Conservation (phyloP, 2,113 vertebrate species). For the Tachysurus fulvidraco region DNA sequence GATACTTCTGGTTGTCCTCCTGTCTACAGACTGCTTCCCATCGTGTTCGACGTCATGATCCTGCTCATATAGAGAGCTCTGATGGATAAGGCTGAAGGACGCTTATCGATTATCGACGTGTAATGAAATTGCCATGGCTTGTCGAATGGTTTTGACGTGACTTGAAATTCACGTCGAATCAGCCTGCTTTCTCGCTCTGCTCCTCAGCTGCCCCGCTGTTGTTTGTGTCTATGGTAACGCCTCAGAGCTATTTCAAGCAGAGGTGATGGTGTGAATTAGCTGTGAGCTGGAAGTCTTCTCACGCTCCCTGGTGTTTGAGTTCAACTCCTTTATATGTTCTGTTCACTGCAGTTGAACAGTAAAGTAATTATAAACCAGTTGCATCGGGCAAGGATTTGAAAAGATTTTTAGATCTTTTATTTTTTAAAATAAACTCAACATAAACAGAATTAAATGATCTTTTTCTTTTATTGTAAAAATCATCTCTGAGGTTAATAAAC, state of each 20-base stretch:
- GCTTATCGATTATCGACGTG: background rate
- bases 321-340: slow-evolving; percentile 2
- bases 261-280: slow-evolving; percentile 28
- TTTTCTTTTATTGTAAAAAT: background rate
- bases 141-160: background rate
- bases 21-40: background rate
- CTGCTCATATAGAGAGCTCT: background rate
- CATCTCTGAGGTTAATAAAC: background rate
- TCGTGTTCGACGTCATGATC: background rate
- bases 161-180: background rate
- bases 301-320: slow-evolving; percentile 22
- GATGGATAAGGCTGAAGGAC: background rate
- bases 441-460: background rate
- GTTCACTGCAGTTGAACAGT: slow-evolving; percentile 2
- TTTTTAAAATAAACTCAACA: background rate
- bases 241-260: slow-evolving; percentile 18
- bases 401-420: background rate
- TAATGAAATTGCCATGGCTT: background rate
- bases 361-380: background rate
- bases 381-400: background rate
- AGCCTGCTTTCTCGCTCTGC: background rate
- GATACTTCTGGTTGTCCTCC: too few species aligned
- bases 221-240: slow-evolving; percentile 30
- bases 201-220: background rate
- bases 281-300: slow-evolving; percentile 1